These are phyloP conservation scores for Limnephilus auricula DNA, from an alignment of 2,888 invertebrate genomes.

Conservation along the genomic window DNA sequence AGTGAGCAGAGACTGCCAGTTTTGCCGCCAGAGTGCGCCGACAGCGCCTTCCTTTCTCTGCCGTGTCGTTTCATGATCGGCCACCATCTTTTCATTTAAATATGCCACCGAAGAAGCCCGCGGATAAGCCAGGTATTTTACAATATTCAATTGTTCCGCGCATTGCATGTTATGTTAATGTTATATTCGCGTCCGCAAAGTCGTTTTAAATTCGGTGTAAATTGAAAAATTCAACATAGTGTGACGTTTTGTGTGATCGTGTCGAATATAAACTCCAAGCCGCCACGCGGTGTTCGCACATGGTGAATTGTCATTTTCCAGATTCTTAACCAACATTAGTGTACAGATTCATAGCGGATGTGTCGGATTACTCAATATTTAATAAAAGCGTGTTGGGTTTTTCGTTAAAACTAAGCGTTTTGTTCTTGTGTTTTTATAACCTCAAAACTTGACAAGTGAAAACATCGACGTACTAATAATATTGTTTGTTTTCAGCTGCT, in stretches of 20 bases:
- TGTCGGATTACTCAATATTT: background rate
- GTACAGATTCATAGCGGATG: background rate
- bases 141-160: constrained; percentile 64
- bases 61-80: constrained; percentile 63
- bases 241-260: constrained; percentile 46
- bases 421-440: constrained; percentile 47
- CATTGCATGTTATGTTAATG: constrained; percentile 6
- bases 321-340: background rate
- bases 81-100: constrained; percentile 65
- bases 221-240: constrained; percentile 67
- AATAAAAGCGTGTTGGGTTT: background rate
- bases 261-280: constrained; percentile 44
- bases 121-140: constrained; percentile 89
- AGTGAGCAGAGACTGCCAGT: background rate
- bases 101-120: constrained; percentile 93
- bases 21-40: constrained; percentile 51
- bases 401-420: background rate
- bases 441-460: constrained; percentile 54
- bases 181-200: background rate
- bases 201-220: background rate
- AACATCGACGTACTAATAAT: background rate
- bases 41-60: constrained; percentile 56
- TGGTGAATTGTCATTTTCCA: constrained; percentile 57
- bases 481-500: constrained; percentile 68
- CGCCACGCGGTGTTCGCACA: constrained; percentile 70